Conservation (phyloP, 2,797 vertebrate species). For the Myotis daubentonii region DNA sequence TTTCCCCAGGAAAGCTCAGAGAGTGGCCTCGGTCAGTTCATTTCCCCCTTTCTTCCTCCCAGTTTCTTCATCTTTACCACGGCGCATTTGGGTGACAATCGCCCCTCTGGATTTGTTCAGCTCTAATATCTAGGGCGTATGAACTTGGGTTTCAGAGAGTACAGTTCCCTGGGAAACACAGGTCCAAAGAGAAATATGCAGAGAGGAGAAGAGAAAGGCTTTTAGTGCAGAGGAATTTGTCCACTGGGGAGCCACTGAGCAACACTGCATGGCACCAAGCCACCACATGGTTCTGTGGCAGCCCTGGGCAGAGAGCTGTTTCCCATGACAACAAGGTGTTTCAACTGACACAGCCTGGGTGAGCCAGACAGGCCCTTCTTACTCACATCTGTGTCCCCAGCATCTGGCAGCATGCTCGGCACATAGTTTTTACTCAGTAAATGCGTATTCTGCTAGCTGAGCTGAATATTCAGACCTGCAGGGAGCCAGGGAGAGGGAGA, state of each 20-base stretch:
- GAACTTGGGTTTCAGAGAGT: neutral
- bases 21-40: neutral
- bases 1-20: neutral
- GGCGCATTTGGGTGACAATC: neutral
- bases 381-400: neutral
- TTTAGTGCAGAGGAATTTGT: neutral
- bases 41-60: neutral
- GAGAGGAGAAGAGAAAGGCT: neutral
- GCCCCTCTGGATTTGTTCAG: neutral
- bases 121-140: neutral
- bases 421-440: neutral
- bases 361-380: neutral
- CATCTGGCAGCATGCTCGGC: neutral
- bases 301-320: neutral
- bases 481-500: neutral
- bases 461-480: neutral
- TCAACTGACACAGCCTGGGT: neutral
- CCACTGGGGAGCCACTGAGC: neutral
- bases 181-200: neutral
- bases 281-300: neutral
- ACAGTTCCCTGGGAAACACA: neutral
- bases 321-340: neutral
- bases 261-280: neutral
- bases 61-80: neutral
- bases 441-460: neutral